phyloP scores from a whole-genome alignment of 2,797 vertebrate genomes.

The Dermochelys coriacea region DNA sequence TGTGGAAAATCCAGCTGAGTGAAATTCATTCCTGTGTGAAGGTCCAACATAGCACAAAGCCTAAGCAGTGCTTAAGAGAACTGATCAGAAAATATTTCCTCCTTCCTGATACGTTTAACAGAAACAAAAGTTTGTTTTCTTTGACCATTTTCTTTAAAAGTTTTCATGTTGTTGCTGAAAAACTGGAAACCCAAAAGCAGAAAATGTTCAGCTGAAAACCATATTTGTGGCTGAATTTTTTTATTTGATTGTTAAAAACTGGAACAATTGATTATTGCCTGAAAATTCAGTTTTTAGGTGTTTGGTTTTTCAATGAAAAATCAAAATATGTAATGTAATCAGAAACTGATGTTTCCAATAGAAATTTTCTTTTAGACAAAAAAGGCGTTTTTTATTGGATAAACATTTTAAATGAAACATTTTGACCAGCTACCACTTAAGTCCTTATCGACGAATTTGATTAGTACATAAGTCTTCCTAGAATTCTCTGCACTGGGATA shows the following conservation, averaged over 20 bases:
- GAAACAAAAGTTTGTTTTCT: not conserved
- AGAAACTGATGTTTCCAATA: too few species aligned
- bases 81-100: not conserved
- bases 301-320: too few species aligned
- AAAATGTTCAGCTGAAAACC: not conserved
- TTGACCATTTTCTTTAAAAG: not conserved
- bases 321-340: too few species aligned
- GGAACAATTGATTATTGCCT: too few species aligned
- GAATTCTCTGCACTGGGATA: too few species aligned
- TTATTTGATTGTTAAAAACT: not conserved
- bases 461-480: too few species aligned
- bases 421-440: too few species aligned
- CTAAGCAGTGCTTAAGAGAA: not conserved
- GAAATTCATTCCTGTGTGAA: not conserved
- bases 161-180: not conserved
- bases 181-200: not conserved
- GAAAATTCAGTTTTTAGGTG: too few species aligned
- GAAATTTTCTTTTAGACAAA: too few species aligned
- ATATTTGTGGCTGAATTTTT: not conserved
- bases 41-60: not conserved
- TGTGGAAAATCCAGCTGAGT: not conserved
- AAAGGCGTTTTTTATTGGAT: too few species aligned
- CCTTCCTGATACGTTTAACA: not conserved
- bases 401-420: too few species aligned
- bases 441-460: too few species aligned